phyloP scores from a whole-genome alignment of 1,140 invertebrate species.

The Holcopasites calliopsidis region DNA sequence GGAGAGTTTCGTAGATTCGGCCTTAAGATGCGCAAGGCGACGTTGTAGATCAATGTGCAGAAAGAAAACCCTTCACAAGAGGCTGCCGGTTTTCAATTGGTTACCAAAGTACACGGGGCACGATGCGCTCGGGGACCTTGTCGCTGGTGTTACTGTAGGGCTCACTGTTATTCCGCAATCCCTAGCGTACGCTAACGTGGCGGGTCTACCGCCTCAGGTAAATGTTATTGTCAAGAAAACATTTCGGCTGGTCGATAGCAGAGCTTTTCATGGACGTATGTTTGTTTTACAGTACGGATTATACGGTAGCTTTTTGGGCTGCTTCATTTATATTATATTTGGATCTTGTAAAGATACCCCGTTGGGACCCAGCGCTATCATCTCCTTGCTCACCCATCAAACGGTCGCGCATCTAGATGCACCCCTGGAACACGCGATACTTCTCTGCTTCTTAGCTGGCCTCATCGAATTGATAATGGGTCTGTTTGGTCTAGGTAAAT shows the following conservation, averaged over 20 bases:
- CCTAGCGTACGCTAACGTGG: conserved; percentile 91
- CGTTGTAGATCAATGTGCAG: conserved; percentile 78
- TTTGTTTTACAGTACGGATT: conserved; percentile 87
- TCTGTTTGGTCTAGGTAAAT: conserved; percentile 89
- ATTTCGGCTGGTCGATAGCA: too few relatives aligned
- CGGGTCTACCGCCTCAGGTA: conserved; percentile 87
- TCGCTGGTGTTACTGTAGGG: conserved; percentile 92
- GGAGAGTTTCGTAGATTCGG: conserved; percentile 63
- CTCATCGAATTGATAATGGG: conserved; percentile 92
- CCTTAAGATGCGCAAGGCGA: conserved; percentile 68
- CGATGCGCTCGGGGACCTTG: conserved; percentile 87
- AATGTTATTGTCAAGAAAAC: conserved; percentile 19
- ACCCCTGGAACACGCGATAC: conserved; percentile 84
- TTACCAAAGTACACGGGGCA: conserved; percentile 85
- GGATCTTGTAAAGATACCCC: conserved; percentile 95
- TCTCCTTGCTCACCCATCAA: conserved; percentile 90
- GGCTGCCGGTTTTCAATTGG: conserved; percentile 87
- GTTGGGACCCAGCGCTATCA: conserved; percentile 92
- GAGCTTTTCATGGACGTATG: background rate
- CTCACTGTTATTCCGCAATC: conserved; percentile 91
- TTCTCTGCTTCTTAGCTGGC: conserved; percentile 90
- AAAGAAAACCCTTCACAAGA: conserved; percentile 84
- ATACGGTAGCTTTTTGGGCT: conserved; percentile 94
- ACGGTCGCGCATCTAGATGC: conserved; percentile 84
- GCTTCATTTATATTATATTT: conserved; percentile 93